Evolutionary conservation across 1,140 invertebrate genomes (phyloP), one percentile per base, ranked within the genome.

Genomic region (Zophobas morio): DNA sequence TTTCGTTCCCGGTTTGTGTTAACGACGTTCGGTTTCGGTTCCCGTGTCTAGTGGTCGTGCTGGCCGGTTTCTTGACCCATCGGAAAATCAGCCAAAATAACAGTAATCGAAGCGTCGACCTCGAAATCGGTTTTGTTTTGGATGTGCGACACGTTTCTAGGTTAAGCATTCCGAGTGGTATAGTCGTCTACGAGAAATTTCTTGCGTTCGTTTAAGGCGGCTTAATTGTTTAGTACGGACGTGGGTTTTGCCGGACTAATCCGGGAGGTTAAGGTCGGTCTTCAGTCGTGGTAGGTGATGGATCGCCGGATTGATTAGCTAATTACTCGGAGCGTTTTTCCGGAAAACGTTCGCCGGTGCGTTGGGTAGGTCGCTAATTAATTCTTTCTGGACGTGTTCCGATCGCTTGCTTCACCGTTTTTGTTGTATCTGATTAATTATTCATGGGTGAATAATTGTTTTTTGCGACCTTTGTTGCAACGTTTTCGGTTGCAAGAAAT

Each of bases 61-160:
- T 46, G 42, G 42, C 3, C 3, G 3, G 42, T 46, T 46, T 46
- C 3, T 46, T 46, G 3, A 46, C 42, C 6, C 6, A 3, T 8
- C 42, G 3, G 42, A 20, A 20, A 20, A 20, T 20, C 20, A 46
- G 42, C 3, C 3, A 46, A 46, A 46, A 46, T 46, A 46, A 46
- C 42, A 8, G 42, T 8, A 46, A 46, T 46, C 6, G 6, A 46
- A 4, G 42, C 49, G 49, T 51, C 49, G 4, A 51, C 49, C 49
- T 51, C 49, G 49, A 51, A 51, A 46, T 46, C 42, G 42, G 42
- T 46, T 46, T 46, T 46, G 42, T 46, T 46, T 46, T 46, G 42
- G 42, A 46, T 46, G 42, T 46, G 42, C 42, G 3, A 8, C 42
- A 46, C 42, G 42, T 46, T 46, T 46, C 42, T 46, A 46, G 42